Base-by-base conservation (phyloP, 2,113 vertebrate species). In the Oryzias javanicus region DNA sequence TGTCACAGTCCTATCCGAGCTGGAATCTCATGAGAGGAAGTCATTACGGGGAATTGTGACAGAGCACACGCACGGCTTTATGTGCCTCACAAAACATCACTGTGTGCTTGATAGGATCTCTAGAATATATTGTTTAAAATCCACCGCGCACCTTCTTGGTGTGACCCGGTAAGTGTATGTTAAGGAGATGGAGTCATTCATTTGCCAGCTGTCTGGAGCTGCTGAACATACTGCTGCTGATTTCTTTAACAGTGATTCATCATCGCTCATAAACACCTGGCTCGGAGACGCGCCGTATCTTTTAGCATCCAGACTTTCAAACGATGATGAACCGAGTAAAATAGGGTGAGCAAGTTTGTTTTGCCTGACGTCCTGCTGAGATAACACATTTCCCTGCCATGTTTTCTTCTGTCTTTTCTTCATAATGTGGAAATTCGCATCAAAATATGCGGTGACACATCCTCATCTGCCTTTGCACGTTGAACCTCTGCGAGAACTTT, bases 241-340 rank as follows among this genome's bases (percentile, higher is more conserved):
- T 70, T 74, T 55, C 29, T 59, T 56, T 65, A 57, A 65, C 48
- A 61, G 18, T 70, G 62, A 72, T 71, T 27, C 62, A 64, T 63
- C 55, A 74, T 69, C 50, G 62, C 53, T 65, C 52, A 56, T 72
- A 60, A 70, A 75, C 60, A 68, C 50, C 15, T 29, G 50, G 59
- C 67, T 45, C 46, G 25, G 55, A 62, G n/a, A 65, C 24, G 46
- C 44, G 53, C 17, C 42, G 18, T 6, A 13, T 55, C 70, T 59
- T 22, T 74, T 41, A 58, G 42, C 47, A 35, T 60, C 59, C 64
- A 54, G 22, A 70, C 65, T 72, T 76, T 14, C 63, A 74, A 72
- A 77, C 72, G 60, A 81, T 72, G 56, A 78, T 65, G 59, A 76
- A 77, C 69, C 80, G 75, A 81, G 64, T 69, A 49, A 64, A 66